A percentile compares a stretch with the other conserved stretches of the same genome.
Evolutionary conservation across 30 jellyfish, hydroid and myxozoan species (phyloP).

Genomic region (Nemopilema nomurai): DNA sequence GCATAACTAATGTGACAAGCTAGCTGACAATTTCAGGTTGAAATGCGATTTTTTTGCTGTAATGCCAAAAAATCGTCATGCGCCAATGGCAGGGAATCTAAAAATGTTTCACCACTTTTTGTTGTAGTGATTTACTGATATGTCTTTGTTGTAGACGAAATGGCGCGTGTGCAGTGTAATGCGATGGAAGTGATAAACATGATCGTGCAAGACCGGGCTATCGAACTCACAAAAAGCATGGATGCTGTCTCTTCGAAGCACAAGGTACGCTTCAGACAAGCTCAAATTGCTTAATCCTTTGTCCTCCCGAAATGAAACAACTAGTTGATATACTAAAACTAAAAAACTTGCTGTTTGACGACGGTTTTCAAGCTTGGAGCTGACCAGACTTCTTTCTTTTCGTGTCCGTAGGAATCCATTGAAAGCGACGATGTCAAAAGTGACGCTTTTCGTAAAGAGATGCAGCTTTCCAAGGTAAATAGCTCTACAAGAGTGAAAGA

Average conservation of each 20-base stretch:
- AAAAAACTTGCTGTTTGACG: neutral
- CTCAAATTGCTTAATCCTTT: too few relatives aligned
- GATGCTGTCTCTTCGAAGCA: constrained; percentile 39
- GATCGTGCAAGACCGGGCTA: constrained; percentile 42
- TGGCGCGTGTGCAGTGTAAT: constrained; percentile 36
- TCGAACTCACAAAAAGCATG: constrained; percentile 17
- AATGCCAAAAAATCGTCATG: too few relatives aligned
- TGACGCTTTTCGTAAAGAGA: constrained; percentile 23
- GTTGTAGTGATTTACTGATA: too few relatives aligned
- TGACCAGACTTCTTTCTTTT: neutral
- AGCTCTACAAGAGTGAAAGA: neutral
- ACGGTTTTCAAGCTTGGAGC: too few relatives aligned
- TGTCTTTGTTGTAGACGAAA: neutral
- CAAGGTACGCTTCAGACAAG: too few relatives aligned
- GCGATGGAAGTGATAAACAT: constrained; percentile 33
- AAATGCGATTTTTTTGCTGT: too few relatives aligned
- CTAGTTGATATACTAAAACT: too few relatives aligned
- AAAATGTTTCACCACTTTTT: neutral
- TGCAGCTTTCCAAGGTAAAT: constrained; percentile 12
- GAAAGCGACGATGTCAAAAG: neutral
- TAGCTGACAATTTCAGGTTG: too few relatives aligned
- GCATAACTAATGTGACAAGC: too few relatives aligned
- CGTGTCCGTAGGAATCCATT: constrained; percentile 3
- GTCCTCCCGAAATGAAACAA: too few relatives aligned
- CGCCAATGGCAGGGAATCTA: too few relatives aligned